Evolutionary conservation across 2,113 vertebrate genomes (phyloP).

Genomic region (Rhombomys opimus): DNA sequence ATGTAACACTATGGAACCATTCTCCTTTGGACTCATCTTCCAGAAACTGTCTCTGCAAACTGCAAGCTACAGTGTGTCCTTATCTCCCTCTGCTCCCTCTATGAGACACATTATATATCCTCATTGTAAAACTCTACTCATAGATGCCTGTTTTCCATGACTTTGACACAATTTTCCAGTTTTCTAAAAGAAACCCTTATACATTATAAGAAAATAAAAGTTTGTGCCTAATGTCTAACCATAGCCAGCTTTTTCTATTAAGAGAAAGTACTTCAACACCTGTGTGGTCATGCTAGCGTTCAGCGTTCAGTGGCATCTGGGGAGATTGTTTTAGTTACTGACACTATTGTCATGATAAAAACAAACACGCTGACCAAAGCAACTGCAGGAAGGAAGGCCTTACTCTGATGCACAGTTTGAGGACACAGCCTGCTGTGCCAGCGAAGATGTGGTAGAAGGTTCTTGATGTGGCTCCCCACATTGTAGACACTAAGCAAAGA

Average conservation of each 20-base stretch:
- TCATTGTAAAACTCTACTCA: conserved; percentile 35
- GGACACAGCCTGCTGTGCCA: too few species aligned
- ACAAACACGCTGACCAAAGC: neutral
- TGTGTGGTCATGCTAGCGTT: neutral
- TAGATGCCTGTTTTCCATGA: conserved; percentile 30
- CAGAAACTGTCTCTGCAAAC: conserved; percentile 47
- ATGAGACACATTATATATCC: neutral
- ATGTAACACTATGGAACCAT: neutral
- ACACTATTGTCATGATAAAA: neutral
- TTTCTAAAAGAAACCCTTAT: conserved; percentile 43
- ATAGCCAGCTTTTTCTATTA: neutral
- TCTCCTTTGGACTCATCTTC: neutral
- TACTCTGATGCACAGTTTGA: neutral
- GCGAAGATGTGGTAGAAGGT: rapidly evolving
- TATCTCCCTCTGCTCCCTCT: conserved; percentile 42
- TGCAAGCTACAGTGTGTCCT: neutral
- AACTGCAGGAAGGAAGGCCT: too few species aligned
- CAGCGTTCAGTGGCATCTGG: neutral
- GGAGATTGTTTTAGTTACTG: neutral
- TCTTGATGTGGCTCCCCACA: neutral
- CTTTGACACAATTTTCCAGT: conserved; percentile 5
- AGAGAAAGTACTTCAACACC: neutral
- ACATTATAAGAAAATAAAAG: neutral
- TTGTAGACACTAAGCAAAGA: too few species aligned
- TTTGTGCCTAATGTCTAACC: neutral